A percentile compares a stretch with the other conserved stretches of the same genome.
These are phyloP conservation scores for Elephas maximus DNA, from an alignment of 2,113 vertebrate species.

Conservation along the genomic window DNA sequence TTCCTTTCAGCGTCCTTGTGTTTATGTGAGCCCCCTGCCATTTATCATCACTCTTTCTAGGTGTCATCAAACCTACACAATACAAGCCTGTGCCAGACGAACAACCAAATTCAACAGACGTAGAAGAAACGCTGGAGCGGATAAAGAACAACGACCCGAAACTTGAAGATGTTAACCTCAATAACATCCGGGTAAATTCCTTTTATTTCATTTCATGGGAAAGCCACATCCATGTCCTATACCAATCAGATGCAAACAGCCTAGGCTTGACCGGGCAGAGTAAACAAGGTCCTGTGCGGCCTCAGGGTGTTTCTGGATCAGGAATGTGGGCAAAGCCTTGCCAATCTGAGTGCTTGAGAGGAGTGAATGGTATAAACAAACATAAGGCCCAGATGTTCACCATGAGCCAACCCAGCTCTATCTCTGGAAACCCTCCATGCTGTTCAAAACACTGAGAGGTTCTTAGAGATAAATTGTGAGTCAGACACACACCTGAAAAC, in stretches of 20 bases:
- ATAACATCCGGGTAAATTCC: slow-evolving; percentile 95
- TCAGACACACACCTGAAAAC: slow-evolving; percentile 6
- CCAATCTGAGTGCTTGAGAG: not conserved
- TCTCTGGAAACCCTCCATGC: slow-evolving; percentile 28
- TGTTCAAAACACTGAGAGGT: slow-evolving; percentile 41
- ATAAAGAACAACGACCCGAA: slow-evolving; percentile 95
- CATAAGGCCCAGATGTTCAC: not conserved
- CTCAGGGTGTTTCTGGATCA: not conserved
- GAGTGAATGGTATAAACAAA: not conserved
- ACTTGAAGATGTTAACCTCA: slow-evolving; percentile 97
- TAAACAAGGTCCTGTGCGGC: not conserved
- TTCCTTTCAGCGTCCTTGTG: not conserved
- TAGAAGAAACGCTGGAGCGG: slow-evolving; percentile 95
- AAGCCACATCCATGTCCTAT: rapidly evolving
- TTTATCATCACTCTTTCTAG: slow-evolving; percentile 87
- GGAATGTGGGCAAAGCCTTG: not conserved
- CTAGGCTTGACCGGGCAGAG: not conserved
- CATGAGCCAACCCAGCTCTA: not conserved
- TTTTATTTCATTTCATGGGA: not conserved
- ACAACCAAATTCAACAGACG: slow-evolving; percentile 96
- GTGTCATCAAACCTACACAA: slow-evolving; percentile 97
- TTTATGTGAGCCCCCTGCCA: not conserved
- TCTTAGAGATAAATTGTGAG: not conserved
- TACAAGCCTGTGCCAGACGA: slow-evolving; percentile 98
- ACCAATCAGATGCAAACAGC: not conserved